Evolutionary conservation across 2,888 invertebrate species (phyloP).

Genomic region (Pedicia rivosa): DNA sequence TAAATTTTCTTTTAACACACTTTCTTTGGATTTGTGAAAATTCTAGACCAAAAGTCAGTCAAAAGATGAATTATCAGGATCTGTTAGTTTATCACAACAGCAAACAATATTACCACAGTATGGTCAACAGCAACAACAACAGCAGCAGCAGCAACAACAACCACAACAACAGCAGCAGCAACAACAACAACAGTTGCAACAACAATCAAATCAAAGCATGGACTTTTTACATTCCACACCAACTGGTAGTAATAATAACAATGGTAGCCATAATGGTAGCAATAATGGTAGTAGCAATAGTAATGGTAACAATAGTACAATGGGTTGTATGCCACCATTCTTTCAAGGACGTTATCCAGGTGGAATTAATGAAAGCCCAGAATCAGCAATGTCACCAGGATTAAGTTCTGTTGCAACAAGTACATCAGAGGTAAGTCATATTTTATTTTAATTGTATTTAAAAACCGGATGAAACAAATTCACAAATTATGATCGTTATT

Average conservation of each 20-base stretch:
- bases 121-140: constrained; percentile 1
- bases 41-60: constrained; percentile 3
- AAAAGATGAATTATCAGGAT: constrained; percentile 2
- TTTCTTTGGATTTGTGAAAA: not conserved
- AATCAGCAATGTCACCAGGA: constrained; percentile 47
- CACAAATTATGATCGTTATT: no score
- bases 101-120: constrained; percentile 1
- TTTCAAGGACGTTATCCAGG: constrained; percentile 32
- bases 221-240: not conserved
- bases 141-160: constrained; percentile 2
- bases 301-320: constrained; percentile 6
- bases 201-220: constrained; percentile 5
- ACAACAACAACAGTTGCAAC: constrained; percentile 3
- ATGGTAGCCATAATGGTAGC: constrained; percentile 2
- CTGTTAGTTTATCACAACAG: not conserved
- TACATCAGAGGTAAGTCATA: constrained; percentile 55
- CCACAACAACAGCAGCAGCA: constrained; percentile 4
- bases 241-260: constrained; percentile 4
- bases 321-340: constrained; percentile 11
- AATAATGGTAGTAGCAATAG: constrained; percentile 4
- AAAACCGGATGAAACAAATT: no score
- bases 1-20: not conserved
- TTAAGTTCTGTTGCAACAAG: constrained; percentile 64
- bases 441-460: no score
- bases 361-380: constrained; percentile 34